These are phyloP conservation scores for Eleutherodactylus coqui DNA, from an alignment of 2,797 vertebrate genomes.

Conservation along the genomic window DNA sequence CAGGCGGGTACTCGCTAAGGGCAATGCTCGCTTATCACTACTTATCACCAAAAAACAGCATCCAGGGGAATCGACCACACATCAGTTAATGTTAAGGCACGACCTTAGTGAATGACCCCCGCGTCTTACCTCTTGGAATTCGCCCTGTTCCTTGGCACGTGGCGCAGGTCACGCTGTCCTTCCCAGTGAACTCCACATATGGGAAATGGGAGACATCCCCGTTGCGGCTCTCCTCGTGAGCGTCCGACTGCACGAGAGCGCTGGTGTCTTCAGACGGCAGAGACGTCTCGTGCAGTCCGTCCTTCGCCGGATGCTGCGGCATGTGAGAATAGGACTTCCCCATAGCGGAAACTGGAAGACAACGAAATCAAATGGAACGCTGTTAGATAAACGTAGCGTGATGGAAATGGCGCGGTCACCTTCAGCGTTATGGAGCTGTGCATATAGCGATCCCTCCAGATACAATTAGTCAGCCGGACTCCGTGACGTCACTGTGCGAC, in stretches of 20 bases:
- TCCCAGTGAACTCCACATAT: constrained; percentile 93
- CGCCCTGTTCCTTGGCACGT: constrained; percentile 96
- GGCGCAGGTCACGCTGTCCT: constrained; percentile 95
- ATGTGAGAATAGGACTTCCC: constrained; percentile 89
- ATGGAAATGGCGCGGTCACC: neutral
- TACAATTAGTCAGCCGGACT: too few relatives aligned
- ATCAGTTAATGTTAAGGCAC: neutral
- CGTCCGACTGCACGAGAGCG: constrained; percentile 73
- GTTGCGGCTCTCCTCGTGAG: constrained; percentile 74
- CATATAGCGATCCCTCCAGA: too few relatives aligned
- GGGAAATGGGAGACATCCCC: constrained; percentile 94
- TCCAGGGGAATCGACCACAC: neutral
- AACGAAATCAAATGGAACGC: accelerated
- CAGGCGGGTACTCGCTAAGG: too few relatives aligned
- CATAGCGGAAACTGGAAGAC: constrained; percentile 77
- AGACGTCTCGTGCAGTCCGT: constrained; percentile 78
- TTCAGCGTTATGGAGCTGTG: too few relatives aligned
- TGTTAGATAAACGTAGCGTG: too few relatives aligned
- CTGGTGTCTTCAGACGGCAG: constrained; percentile 76
- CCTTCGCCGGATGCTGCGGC: constrained; percentile 79
- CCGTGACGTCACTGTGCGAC: too few relatives aligned
- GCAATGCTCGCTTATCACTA: too few relatives aligned
- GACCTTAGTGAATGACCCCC: neutral
- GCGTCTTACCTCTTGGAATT: constrained; percentile 88
- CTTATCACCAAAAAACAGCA: neutral